phyloP scores from a whole-genome alignment of 2,797 vertebrate species.

The Champsocephalus esox region DNA sequence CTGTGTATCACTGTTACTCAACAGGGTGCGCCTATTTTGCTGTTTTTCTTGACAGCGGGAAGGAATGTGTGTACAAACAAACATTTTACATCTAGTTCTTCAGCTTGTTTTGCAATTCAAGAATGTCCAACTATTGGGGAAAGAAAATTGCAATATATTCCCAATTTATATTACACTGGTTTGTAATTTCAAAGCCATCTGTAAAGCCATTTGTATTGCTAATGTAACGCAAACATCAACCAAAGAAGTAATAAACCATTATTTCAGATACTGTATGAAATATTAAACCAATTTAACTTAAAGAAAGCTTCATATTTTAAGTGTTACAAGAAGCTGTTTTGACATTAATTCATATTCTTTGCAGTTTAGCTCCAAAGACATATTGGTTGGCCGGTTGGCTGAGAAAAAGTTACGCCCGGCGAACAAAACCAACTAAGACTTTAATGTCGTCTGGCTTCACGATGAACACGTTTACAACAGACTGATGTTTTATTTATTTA shows the following conservation, averaged over 20 bases:
- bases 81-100: neutral
- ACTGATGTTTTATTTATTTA: conserved; percentile 73
- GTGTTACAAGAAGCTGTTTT: neutral
- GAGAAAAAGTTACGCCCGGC: conserved; percentile 1
- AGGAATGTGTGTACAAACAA: conserved; percentile 73
- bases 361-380: neutral
- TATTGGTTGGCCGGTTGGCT: conserved; percentile 20
- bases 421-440: conserved; percentile 45
- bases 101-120: neutral
- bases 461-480: conserved; percentile 75
- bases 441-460: conserved; percentile 56
- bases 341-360: neutral
- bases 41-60: conserved; percentile 68
- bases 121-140: neutral
- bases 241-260: conserved; percentile 3
- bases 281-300: neutral
- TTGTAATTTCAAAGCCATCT: neutral
- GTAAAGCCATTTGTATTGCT: neutral
- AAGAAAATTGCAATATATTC: no score
- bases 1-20: conserved; percentile 46
- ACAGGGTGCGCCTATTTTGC: conserved; percentile 13
- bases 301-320: neutral
- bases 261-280: neutral
- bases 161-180: neutral
- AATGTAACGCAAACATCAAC: conserved; percentile 1